phyloP scores from a whole-genome alignment of 2,113 vertebrate genomes.

The Oryzias melastigma region DNA sequence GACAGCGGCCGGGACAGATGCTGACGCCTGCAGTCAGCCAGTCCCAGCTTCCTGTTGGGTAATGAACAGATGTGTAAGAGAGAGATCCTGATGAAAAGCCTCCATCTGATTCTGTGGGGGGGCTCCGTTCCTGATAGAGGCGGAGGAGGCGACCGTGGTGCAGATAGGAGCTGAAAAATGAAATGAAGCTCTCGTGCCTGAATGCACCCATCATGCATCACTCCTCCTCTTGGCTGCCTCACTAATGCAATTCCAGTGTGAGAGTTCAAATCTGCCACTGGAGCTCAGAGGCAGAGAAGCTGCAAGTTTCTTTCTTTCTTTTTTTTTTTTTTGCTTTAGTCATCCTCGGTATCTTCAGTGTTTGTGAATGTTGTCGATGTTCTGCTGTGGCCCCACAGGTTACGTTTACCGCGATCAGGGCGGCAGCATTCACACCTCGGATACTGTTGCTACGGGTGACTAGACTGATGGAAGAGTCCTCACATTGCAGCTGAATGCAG shows the following conservation, averaged over 20 bases:
- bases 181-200: neutral
- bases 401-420: too few relatives aligned
- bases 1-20: conserved; percentile 60
- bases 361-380: too few relatives aligned
- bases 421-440: too few relatives aligned
- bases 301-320: too few relatives aligned
- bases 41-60: conserved; percentile 11
- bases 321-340: too few relatives aligned
- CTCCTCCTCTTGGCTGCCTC: neutral
- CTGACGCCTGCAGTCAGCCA: conserved; percentile 35
- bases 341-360: too few relatives aligned
- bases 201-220: neutral
- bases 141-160: neutral
- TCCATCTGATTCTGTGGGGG: neutral
- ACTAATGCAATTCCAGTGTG: neutral
- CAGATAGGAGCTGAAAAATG: neutral
- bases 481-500: too few relatives aligned
- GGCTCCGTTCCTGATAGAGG: conserved; percentile 3
- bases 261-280: neutral
- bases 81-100: conserved; percentile 14
- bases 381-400: too few relatives aligned
- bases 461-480: too few relatives aligned
- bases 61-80: conserved; percentile 51
- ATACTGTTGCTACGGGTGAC: too few relatives aligned
- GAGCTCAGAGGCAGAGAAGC: too few relatives aligned